Evolutionary conservation across 2,113 vertebrate species (phyloP), one percentile per base, ranked within the genome.

Genomic region (Gopherus evgoodei): DNA sequence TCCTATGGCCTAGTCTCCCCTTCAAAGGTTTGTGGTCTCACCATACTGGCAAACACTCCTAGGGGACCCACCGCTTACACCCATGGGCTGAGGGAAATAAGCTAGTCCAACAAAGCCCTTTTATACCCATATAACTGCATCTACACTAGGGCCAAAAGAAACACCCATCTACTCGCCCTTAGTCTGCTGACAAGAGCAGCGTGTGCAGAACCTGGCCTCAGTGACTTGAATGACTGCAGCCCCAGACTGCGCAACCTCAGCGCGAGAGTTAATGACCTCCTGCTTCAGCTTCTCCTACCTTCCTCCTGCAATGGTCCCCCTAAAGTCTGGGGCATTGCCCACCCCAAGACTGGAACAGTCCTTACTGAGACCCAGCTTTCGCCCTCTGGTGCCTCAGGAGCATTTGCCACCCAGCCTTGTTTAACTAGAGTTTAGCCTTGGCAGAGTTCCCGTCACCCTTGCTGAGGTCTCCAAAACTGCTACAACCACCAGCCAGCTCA

Each of bases 91-190:
- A 35, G 59, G 31, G 13, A 65, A 69, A 35, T 5, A 17, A n/a
- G 65, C 8, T 5, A 21, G 2, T 29, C 29, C 27, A 62, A 31
- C 12, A 16, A 35, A 35, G 12, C 3, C 57, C 29, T 35, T 62
- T 35, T 62, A 31, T 1, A 7, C 65, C n/a, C 2, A n/a, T 9
- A 11, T 19, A 72, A 72, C 17, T 10, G n/a, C 35, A 21, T 4
- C 65, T 3, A 38, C 2, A 2, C 2, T 11, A 11, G 35, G 65
- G 19, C 35, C 65, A 10, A 8, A 4, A 19, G 8, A 69, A 17
- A n/a, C 1, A 27, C 19, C n/a, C n/a, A 4, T n/a, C 65, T n/a
- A 9, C 35, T 7, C 9, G 8, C 4, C n/a, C 5, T 5, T 17
- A 19, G 8, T 9, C 35, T n/a, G 35, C 35, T 10, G 16, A 1